Conservation (phyloP, 1,140 invertebrate species). For the Lithobius niger region DNA sequence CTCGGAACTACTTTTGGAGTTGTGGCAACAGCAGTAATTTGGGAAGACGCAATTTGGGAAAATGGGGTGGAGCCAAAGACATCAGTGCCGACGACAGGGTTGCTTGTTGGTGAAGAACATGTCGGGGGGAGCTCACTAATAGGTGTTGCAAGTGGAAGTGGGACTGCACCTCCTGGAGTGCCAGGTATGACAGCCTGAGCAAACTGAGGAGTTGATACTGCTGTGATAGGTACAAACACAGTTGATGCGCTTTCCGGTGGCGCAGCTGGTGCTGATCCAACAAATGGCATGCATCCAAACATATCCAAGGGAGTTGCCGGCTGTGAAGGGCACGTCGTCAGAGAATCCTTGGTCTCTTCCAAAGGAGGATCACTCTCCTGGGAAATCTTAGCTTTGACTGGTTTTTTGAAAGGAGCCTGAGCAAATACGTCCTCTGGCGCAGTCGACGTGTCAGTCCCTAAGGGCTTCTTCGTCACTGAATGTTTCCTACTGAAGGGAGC, state of each 20-base stretch:
- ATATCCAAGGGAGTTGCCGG: background rate
- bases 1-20: background rate
- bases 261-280: background rate
- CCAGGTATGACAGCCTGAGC: too few species aligned
- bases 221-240: too few species aligned
- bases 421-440: conserved; percentile 50
- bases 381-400: conserved; percentile 21
- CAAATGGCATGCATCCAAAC: conserved; percentile 4
- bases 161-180: too few species aligned
- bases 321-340: background rate
- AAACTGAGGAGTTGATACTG: too few species aligned
- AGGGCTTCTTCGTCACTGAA: conserved; percentile 17
- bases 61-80: conserved; percentile 23
- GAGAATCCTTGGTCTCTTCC: background rate
- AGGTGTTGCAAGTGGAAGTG: conserved; percentile 8
- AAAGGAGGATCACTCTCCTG: background rate
- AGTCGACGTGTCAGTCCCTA: conserved; percentile 13
- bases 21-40: background rate
- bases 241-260: background rate
- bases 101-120: conserved; percentile 11
- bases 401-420: conserved; percentile 51
- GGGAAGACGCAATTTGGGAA: conserved; percentile 1
- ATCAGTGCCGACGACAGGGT: conserved; percentile 17
- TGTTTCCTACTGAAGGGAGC: conserved; percentile 28
- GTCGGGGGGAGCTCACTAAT: conserved; percentile 4